Base-by-base conservation (phyloP, 2,888 invertebrate genomes). In the Orthonychiurus folsomi region DNA sequence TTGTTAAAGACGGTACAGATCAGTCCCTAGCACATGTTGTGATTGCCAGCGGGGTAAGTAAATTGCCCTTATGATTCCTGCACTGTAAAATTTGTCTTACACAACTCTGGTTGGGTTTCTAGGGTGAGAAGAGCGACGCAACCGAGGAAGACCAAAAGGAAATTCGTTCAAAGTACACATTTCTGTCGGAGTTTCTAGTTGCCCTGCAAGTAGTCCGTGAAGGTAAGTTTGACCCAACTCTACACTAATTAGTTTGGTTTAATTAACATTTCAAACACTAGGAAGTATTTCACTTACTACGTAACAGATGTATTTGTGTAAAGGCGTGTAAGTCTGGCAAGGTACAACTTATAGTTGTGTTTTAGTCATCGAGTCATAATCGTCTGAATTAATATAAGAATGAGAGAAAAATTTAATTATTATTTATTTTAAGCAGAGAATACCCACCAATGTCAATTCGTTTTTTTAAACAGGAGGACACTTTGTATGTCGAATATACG, bases 401-500 rank as follows among this genome's bases (percentile, higher is more conserved):
- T n/a, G n/a, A n/a, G n/a, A n/a, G n/a, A n/a, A n/a, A n/a, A n/a
- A n/a, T n/a, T n/a, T n/a, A n/a, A n/a, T n/a, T n/a, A n/a, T n/a
- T n/a, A n/a, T n/a, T n/a, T n/a, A n/a, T n/a, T n/a, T n/a, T n/a
- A n/a, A 57, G 23, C 15, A 50, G 18, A 47, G 48, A 21, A 48
- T 47, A n/a, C n/a, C n/a, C n/a, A n/a, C n/a, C 23, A 25, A 20
- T 56, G 5, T 12, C 18, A 56, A 18, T 18, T 20, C 9, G 5
- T 12, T 25, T 56, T n/a, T n/a, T n/a, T n/a, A n/a, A n/a, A n/a
- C n/a, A 80, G 83, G 80, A 62, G 97, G 99, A 0, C 87, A 92
- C 79, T 99, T 97, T 79, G 89, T 97, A 1, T 93, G 93, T 64
- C 97, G 97, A 79, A 76, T 97, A 37, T 99, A 99, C 77, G 97